Evolutionary conservation across 1,140 invertebrate species (phyloP), one percentile per base, ranked within the genome.

Genomic region (Drosophila pachea): DNA sequence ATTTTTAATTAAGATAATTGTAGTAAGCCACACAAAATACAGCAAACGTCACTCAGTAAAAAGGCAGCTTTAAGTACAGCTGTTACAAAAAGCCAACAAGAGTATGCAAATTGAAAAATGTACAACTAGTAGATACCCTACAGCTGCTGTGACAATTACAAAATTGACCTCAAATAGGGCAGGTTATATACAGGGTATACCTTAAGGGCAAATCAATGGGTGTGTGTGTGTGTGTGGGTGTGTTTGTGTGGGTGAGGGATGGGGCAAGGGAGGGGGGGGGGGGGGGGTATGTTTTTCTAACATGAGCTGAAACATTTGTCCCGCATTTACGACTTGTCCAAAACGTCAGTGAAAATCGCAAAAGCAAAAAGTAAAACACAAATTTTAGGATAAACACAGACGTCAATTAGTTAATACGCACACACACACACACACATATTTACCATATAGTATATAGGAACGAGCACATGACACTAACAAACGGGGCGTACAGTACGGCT

Each of bases 1-100:
- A 83, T 84, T 83, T 81, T 75, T 73, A 84, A 84, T 84, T 83
- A 78, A 83, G 78, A 83, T 83, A 78, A 83, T 83, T 83, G 71
- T 83, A 78, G 78, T 78, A 60, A 55, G 53, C 53, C 40, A 14
- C 53, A 55, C 22, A 55, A 53, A 40, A 53, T 29, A 29, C 50
- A 3, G 22, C 22, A 53, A 38, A 38, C 35, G 49, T 52, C 33
- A 52, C 16, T 31, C 16, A 31, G 22, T 29, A 12, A 31, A 6
- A 29, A 31, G 29, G 16, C 29, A 38, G 7, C 7, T 38, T 4
- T 59, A 60, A 75, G 49, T 68, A 64, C 69, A 63, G 29, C 35
- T 16, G 35, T 43, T 56, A 50, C 47, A 63, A 56, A n/a, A 14
- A 33, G 35, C 32, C 43, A 42, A 33, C 4, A 14, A 43, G 32